Conservation (phyloP, 2,888 invertebrate species). For the Homarus gammarus region DNA sequence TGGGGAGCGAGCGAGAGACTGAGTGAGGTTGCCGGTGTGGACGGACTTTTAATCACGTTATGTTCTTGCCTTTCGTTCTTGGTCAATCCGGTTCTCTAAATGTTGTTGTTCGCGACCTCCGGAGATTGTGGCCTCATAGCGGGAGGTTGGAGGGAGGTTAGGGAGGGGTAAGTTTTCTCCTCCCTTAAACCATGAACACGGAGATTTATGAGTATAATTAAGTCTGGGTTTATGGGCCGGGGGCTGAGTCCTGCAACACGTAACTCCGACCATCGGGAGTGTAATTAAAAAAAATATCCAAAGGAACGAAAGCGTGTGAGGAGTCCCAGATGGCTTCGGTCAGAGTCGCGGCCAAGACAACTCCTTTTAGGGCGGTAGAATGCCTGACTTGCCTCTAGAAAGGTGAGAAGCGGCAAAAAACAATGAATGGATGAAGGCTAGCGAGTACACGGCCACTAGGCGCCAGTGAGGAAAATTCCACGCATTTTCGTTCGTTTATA, state of each 20-base stretch:
- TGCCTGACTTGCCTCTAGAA: constrained; percentile 45
- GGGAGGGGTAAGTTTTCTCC: neutral
- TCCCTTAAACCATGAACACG: constrained; percentile 1
- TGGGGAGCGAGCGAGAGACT: neutral
- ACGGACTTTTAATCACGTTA: too few relatives aligned
- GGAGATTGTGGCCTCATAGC: too few relatives aligned
- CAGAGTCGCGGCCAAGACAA: constrained; percentile 18
- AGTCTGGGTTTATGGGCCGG: constrained; percentile 17
- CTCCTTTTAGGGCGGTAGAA: constrained; percentile 28
- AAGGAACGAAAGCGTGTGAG: neutral
- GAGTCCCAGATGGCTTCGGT: neutral
- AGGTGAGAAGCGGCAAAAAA: constrained; percentile 39
- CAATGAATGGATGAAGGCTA: constrained; percentile 44
- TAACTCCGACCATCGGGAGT: neutral
- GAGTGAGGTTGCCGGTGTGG: neutral
- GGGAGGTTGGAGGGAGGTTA: neutral
- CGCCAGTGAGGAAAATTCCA: neutral
- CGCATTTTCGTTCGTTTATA: neutral
- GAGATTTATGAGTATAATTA: constrained; percentile 34
- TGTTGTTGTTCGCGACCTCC: too few relatives aligned
- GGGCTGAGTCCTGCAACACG: constrained; percentile 11
- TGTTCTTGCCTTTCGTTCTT: too few relatives aligned
- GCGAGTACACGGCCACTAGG: neutral
- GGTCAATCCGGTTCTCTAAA: too few relatives aligned
- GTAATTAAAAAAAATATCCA: constrained; percentile 15